Conservation (phyloP, 2,113 vertebrate genomes). For the Sakesphorus luctuosus region DNA sequence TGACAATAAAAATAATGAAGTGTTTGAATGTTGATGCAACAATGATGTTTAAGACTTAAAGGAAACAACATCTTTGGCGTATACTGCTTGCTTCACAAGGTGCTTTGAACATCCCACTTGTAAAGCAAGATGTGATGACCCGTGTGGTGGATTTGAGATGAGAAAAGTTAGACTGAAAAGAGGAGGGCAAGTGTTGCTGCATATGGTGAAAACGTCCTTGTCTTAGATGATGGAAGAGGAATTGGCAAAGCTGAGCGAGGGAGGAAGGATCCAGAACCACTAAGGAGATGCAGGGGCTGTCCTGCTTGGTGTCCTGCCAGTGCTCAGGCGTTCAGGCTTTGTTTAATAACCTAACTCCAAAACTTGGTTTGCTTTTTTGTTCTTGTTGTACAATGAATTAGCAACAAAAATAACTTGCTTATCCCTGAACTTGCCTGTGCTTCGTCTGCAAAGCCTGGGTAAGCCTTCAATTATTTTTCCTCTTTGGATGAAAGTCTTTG, state of each 20-base stretch:
- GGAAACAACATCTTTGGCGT: background rate
- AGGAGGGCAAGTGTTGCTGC: fast-evolving
- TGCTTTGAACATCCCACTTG: background rate
- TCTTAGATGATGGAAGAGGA: background rate
- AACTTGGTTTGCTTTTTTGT: background rate
- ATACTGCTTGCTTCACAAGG: background rate
- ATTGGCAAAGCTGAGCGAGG: background rate
- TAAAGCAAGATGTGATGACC: background rate
- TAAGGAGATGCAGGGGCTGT: background rate
- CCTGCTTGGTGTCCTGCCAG: background rate
- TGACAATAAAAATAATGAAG: background rate
- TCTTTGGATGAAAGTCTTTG: background rate
- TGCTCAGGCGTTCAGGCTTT: background rate
- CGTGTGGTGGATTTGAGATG: background rate
- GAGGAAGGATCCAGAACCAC: background rate
- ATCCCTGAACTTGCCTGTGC: background rate
- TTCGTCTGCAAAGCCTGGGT: background rate
- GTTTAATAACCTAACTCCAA: background rate
- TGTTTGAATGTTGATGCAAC: background rate
- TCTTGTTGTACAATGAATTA: background rate
- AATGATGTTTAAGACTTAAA: background rate
- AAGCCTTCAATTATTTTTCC: constrained; percentile 9
- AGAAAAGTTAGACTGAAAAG: background rate
- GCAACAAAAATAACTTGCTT: background rate
- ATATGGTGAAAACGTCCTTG: background rate